Conservation (phyloP, 2,888 invertebrate genomes). For the Meloe dianella region DNA sequence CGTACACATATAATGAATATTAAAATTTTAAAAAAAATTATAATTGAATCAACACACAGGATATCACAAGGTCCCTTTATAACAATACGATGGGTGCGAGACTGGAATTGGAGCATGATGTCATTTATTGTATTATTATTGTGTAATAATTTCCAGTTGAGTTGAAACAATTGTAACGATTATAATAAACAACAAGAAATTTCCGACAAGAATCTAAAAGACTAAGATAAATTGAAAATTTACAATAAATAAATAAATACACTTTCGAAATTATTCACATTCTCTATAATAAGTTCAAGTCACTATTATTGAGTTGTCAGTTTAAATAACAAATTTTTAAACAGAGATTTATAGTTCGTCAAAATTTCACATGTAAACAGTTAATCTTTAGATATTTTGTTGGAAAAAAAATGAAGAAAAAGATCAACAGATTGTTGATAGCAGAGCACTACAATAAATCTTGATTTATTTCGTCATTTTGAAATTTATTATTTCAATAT, state of each 20-base stretch:
- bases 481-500: no score
- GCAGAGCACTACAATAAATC: no score
- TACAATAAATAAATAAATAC: neutral
- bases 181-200: neutral
- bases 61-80: constrained; percentile 28
- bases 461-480: no score
- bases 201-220: neutral
- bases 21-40: neutral
- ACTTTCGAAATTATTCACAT: constrained; percentile 3
- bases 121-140: constrained; percentile 14
- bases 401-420: no score
- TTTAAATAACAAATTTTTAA: constrained; percentile 5
- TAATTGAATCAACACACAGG: neutral
- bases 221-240: neutral
- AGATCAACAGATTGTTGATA: neutral
- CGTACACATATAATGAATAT: neutral
- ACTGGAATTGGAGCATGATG: constrained; percentile 35
- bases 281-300: constrained; percentile 6
- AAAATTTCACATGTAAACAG: constrained; percentile 16
- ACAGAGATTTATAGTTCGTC: neutral
- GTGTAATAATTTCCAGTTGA: constrained; percentile 4
- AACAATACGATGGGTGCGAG: constrained; percentile 31
- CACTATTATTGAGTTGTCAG: constrained; percentile 7
- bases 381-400: neutral
- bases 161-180: constrained; percentile 5